Evolutionary conservation across 1,140 invertebrate species (phyloP).

Genomic region (Trichoplusia ni): DNA sequence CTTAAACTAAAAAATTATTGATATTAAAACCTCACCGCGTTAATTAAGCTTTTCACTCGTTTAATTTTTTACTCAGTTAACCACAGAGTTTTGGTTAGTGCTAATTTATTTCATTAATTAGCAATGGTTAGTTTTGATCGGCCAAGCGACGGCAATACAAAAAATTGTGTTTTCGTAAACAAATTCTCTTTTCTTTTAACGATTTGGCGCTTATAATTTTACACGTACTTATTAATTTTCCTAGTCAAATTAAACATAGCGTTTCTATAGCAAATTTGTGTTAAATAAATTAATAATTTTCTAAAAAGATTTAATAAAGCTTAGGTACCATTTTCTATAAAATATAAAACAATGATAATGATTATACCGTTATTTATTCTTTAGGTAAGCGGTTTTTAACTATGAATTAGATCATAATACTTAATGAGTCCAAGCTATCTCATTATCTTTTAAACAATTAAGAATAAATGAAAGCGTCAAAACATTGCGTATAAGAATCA

Average conservation of each 20-base stretch:
- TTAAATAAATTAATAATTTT: too few relatives aligned
- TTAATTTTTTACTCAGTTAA: conserved; percentile 76
- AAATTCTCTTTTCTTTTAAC: too few relatives aligned
- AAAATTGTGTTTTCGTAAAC: neutral
- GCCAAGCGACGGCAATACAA: conserved; percentile 39
- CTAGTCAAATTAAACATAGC: too few relatives aligned
- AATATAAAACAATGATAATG: too few relatives aligned
- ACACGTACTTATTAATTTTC: too few relatives aligned
- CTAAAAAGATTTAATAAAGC: too few relatives aligned
- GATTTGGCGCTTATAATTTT: too few relatives aligned
- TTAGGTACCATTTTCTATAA: too few relatives aligned
- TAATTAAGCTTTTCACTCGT: conserved; percentile 78
- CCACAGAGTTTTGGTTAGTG: conserved; percentile 66
- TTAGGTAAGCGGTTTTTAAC: too few relatives aligned
- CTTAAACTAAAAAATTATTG: conserved; percentile 79
- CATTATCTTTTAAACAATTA: neutral
- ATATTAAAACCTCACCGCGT: conserved; percentile 66
- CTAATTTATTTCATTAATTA: conserved; percentile 78
- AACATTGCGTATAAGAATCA: neutral
- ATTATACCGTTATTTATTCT: too few relatives aligned
- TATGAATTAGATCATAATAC: too few relatives aligned
- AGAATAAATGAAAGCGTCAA: neutral
- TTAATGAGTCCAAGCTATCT: conserved; percentile 32
- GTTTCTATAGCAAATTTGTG: too few relatives aligned
- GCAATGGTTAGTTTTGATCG: conserved; percentile 72